A percentile compares a stretch with the other conserved stretches of the same genome.
Evolutionary conservation across 2,888 invertebrate species (phyloP).

Genomic region (Lasiommata megera): DNA sequence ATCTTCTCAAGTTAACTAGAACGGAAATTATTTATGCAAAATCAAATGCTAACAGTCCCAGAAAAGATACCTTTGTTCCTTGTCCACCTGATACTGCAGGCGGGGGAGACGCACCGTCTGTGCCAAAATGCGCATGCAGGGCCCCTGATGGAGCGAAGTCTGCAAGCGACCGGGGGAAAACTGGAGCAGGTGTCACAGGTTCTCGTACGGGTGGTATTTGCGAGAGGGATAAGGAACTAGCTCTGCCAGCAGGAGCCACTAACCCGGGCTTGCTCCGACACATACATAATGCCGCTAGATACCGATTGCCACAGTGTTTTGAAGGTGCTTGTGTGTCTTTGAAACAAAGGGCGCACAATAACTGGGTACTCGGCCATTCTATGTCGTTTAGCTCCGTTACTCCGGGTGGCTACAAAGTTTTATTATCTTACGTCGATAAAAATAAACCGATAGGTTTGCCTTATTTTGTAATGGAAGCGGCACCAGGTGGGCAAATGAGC

Average conservation of each 20-base stretch:
- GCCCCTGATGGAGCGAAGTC: constrained; percentile 42
- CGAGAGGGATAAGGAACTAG: constrained; percentile 43
- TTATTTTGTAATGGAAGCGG: constrained; percentile 73
- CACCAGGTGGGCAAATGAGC: constrained; percentile 74
- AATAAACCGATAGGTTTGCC: constrained; percentile 53
- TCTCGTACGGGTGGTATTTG: constrained; percentile 52
- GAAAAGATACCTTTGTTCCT: constrained; percentile 31
- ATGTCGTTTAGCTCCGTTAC: constrained; percentile 72
- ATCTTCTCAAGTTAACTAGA: constrained; percentile 52
- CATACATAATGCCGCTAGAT: constrained; percentile 68
- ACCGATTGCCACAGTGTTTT: constrained; percentile 71
- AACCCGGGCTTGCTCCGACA: constrained; percentile 68
- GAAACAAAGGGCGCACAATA: constrained; percentile 55
- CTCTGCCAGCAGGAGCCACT: constrained; percentile 53
- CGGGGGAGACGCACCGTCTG: constrained; percentile 44
- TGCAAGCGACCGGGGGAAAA: constrained; percentile 60
- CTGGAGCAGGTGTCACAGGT: constrained; percentile 71
- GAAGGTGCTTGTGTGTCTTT: constrained; percentile 68
- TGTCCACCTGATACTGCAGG: constrained; percentile 33
- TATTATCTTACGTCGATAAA: constrained; percentile 64
- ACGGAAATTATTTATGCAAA: constrained; percentile 63
- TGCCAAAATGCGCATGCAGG: constrained; percentile 42
- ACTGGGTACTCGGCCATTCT: constrained; percentile 69
- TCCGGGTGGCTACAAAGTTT: constrained; percentile 70
- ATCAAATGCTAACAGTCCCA: constrained; percentile 47